Evolutionary conservation across 1,140 invertebrate species (phyloP).

Genomic region (Pseudoatta argentina): DNA sequence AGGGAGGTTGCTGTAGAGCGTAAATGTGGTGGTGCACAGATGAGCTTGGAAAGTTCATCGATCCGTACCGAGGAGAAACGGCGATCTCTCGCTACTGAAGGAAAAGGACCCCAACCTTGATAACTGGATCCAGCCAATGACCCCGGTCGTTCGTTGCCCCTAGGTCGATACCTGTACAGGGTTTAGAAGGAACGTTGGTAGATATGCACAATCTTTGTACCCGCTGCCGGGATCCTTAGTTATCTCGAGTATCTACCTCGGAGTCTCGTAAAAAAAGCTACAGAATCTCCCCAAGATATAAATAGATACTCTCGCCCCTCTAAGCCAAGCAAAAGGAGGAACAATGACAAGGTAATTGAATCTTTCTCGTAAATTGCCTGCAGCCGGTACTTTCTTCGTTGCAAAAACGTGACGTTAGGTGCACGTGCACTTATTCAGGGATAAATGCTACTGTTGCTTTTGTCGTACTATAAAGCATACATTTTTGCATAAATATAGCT

Average conservation of each 20-base stretch:
- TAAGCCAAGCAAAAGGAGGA: neutral
- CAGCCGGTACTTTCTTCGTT: slow-evolving; percentile 21
- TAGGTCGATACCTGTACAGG: slow-evolving; percentile 58
- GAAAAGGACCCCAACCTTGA: slow-evolving; percentile 78
- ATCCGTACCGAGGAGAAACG: slow-evolving; percentile 67
- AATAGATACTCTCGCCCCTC: slow-evolving; percentile 33
- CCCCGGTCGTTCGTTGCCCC: slow-evolving; percentile 75
- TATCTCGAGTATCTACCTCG: slow-evolving; percentile 37
- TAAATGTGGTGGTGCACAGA: slow-evolving; percentile 1
- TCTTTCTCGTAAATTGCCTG: neutral
- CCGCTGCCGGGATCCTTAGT: slow-evolving; percentile 49
- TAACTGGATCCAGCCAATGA: slow-evolving; percentile 79
- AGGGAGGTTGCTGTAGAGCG: slow-evolving; percentile 16
- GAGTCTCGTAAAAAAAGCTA: slow-evolving; percentile 42
- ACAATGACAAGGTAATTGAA: slow-evolving; percentile 54
- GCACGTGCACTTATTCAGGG: neutral
- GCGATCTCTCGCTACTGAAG: slow-evolving; percentile 68
- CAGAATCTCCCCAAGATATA: slow-evolving; percentile 43
- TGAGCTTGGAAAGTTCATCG: slow-evolving; percentile 69
- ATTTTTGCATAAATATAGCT: neutral
- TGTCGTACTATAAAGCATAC: neutral
- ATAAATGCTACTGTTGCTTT: neutral
- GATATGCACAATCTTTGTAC: slow-evolving; percentile 36
- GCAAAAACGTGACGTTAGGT: neutral
- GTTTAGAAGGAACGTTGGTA: slow-evolving; percentile 67